Evolutionary conservation across 2,888 invertebrate species (phyloP).

Genomic region (Patella caerulea): DNA sequence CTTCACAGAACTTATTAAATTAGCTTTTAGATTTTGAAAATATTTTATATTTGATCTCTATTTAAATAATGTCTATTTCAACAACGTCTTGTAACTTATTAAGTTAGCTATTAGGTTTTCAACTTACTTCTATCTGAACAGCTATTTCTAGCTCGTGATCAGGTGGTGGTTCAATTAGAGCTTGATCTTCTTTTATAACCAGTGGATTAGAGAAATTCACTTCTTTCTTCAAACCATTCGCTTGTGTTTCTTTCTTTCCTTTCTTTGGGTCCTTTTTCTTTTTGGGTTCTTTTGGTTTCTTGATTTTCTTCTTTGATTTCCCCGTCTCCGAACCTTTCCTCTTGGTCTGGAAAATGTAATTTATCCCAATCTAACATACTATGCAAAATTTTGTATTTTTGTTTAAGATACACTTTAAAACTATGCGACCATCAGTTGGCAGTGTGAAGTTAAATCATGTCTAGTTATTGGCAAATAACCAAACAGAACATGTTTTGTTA

Average conservation of each 20-base stretch:
- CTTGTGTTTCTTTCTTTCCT: conserved; percentile 36
- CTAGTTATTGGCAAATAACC: too few species aligned
- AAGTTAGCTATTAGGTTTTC: too few species aligned
- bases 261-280: conserved; percentile 29
- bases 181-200: conserved; percentile 53
- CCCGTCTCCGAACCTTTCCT: conserved; percentile 9
- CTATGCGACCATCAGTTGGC: too few species aligned
- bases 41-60: too few species aligned
- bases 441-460: too few species aligned
- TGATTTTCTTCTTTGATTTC: conserved; percentile 38
- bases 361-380: background rate
- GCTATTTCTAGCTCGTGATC: conserved; percentile 52
- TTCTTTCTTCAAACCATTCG: conserved; percentile 44
- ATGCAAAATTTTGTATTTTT: too few species aligned
- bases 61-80: too few species aligned
- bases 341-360: background rate
- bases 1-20: too few species aligned
- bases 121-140: conserved; percentile 55
- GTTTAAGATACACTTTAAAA: too few species aligned
- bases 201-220: conserved; percentile 55
- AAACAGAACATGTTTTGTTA: too few species aligned
- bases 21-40: too few species aligned
- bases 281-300: conserved; percentile 34
- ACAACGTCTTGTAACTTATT: too few species aligned
- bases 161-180: conserved; percentile 52